phyloP scores from a whole-genome alignment of 2,797 vertebrate species.

The Chaetophractus vellerosus region DNA sequence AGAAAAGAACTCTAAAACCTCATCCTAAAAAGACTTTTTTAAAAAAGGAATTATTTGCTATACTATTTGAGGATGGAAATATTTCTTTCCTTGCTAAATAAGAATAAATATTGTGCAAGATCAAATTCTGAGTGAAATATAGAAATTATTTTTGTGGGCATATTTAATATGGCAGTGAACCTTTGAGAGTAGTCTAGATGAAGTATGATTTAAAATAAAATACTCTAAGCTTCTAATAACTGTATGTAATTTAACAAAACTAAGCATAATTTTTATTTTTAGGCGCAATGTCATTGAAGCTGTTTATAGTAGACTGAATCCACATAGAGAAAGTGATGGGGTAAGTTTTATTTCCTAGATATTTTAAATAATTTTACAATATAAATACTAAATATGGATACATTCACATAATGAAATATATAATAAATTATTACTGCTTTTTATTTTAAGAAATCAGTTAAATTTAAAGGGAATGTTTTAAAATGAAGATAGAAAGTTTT shows the following conservation, averaged over 20 bases:
- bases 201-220: constrained; percentile 56
- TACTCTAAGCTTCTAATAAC: constrained; percentile 4
- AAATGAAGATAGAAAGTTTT: constrained; percentile 37
- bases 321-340: constrained; percentile 98
- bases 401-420: not conserved
- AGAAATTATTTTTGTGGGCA: constrained; percentile 20
- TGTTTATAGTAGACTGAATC: constrained; percentile 98
- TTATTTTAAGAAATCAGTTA: constrained; percentile 67
- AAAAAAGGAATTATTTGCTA: constrained; percentile 32
- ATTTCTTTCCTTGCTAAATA: constrained; percentile 55
- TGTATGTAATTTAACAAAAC: constrained; percentile 54
- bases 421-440: constrained; percentile 46
- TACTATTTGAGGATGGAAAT: constrained; percentile 15
- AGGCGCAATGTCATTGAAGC: constrained; percentile 99
- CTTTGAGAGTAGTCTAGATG: constrained; percentile 24
- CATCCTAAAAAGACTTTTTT: not conserved
- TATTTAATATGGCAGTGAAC: constrained; percentile 3
- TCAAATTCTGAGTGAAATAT: constrained; percentile 56
- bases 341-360: constrained; percentile 92
- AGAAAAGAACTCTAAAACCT: constrained; percentile 58
- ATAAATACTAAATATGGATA: constrained; percentile 36
- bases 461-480: constrained; percentile 53
- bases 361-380: constrained; percentile 69
- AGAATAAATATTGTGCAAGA: constrained; percentile 19
- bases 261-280: constrained; percentile 79